phyloP scores from a whole-genome alignment of 2,113 vertebrate genomes.

The Psettodes erumei region DNA sequence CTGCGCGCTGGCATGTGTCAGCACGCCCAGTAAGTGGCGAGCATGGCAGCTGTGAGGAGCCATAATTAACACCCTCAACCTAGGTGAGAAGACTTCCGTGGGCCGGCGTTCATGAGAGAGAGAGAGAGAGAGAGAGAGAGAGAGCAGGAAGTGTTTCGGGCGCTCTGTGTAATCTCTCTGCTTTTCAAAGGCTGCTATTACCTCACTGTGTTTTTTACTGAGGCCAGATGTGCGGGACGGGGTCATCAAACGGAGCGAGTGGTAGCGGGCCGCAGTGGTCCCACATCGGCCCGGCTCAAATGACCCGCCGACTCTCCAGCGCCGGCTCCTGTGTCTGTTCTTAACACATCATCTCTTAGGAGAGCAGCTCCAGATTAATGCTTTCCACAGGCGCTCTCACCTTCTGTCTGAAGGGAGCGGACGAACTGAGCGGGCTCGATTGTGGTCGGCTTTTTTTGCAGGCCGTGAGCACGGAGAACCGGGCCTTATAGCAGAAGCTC shows the following conservation, averaged over 20 bases:
- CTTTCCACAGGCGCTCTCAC: slow-evolving; percentile 2
- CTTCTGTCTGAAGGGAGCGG: slow-evolving; percentile 11
- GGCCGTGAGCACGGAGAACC: slow-evolving; percentile 29
- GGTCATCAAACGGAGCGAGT: slow-evolving; percentile 72
- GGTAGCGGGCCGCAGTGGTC: slow-evolving; percentile 69
- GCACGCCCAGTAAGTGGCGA: slow-evolving; percentile 76
- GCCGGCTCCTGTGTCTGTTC: slow-evolving; percentile 22
- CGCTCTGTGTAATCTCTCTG: slow-evolving; percentile 73
- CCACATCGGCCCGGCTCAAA: slow-evolving; percentile 76
- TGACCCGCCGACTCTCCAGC: slow-evolving; percentile 37
- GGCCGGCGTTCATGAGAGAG: slow-evolving; percentile 69
- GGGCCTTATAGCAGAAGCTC: slow-evolving; percentile 52
- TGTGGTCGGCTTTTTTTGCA: slow-evolving; percentile 33
- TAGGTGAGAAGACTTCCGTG: slow-evolving; percentile 80
- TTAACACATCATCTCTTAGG: slow-evolving; percentile 31
- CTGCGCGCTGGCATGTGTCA: slow-evolving; percentile 69
- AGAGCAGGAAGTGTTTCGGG: slow-evolving; percentile 74
- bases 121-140: slow-evolving; percentile 56
- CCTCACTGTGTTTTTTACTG: slow-evolving; percentile 75
- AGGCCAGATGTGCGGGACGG: slow-evolving; percentile 83
- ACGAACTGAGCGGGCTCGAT: slow-evolving; percentile 9
- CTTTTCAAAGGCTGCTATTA: slow-evolving; percentile 78
- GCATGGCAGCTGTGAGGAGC: slow-evolving; percentile 72
- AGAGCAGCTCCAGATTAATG: slow-evolving; percentile 11
- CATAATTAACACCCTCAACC: slow-evolving; percentile 81